Base-by-base conservation (phyloP, 2,113 vertebrate genomes). In the Dasypus novemcinctus region DNA sequence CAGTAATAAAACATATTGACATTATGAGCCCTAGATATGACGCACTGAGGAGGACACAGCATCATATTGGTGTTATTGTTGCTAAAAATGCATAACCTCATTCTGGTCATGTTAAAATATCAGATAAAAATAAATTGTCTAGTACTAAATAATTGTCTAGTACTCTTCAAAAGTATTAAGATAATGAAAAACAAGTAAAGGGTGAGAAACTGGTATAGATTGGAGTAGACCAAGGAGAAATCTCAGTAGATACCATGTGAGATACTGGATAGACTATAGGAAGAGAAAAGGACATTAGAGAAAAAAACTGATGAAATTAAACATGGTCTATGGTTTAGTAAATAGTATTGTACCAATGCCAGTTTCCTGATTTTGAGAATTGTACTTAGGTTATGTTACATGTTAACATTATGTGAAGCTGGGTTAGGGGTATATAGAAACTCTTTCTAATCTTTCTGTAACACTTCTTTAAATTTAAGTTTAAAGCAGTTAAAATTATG, bases 171-270 rank as follows among this genome's bases (percentile, higher is more conserved):
- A 87, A 74, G 5, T 23, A 6, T 46, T 43, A 71, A 84, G 29
- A 29, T 64, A 7, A 23, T 52, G 12, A 29, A 88, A 90, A 18
- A 78, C 27, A 83, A 59, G 83, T 5, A 74, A 88, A 74, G 12
- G 2, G 13, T n/a, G 2, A 43, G 9, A 0, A 27, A 33, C 1
- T 25, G 9, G 21, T 54, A 33, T 2, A 74, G 29, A 29, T 1
- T 69, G 11, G 54, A 69, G 15, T 7, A 64, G 3, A 27, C 13
- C 33, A 54, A 36, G 46, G 20, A 75, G 8, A 59, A 43, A 41
- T 6, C 21, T 43, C 2, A 1, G 10, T 64, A 72, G 79, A 72
- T 79, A 2, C 6, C 2, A 7, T 54, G 14, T 59, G 25, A 17
- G 17, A 36, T 49, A 3, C 59, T 74, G 6, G 14, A 74, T 13